Base-by-base conservation (phyloP, 2,888 invertebrate species). In the Orthonevra nobilis region DNA sequence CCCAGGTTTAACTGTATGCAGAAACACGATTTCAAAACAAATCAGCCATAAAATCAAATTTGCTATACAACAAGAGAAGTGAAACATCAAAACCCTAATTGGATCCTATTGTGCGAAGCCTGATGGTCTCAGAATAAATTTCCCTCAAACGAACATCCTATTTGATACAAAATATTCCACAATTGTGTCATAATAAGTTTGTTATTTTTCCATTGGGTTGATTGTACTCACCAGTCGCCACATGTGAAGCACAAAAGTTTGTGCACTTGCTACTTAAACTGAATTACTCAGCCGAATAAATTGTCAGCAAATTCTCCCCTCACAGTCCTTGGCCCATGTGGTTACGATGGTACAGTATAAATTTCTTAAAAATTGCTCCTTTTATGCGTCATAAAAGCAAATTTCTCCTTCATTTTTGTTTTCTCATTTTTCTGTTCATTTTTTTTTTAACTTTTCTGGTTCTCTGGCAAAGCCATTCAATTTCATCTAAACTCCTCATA, bases 401-500 rank as follows among this genome's bases (percentile, higher is more conserved):
- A 77, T 77, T 77, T 72, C 75, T 42, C 50, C 52, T 75, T 56
- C 63, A 70, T 77, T 46, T 60, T 72, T 20, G 26, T 46, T 34
- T 42, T 63, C 14, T 44, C 34, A 23, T 46, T 68, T 10, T 54
- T 23, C 26, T 19, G 26, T 23, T 28, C 38, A 20, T 15, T 10
- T 58, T 54, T 28, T 44, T 36, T 26, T n/a, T n/a, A n/a, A n/a
- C 34, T 56, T 40, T 58, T 60, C 61, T 63, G 52, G 63, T 58
- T 69, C 36, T n/a, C n/a, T 19, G 36, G 50, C 58, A 69, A 42
- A 63, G 68, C 74, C 68, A 74, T 81, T 81, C 81, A 81, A 81
- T 81, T 81, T 81, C 68, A 63, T 68, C 81, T 81, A 81, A 81
- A 81, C 74, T 81, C 81, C 81, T 74, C 81, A 63, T 81, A 81